phyloP scores from a whole-genome alignment of 2,888 invertebrate species.

The Drosophila atripex region DNA sequence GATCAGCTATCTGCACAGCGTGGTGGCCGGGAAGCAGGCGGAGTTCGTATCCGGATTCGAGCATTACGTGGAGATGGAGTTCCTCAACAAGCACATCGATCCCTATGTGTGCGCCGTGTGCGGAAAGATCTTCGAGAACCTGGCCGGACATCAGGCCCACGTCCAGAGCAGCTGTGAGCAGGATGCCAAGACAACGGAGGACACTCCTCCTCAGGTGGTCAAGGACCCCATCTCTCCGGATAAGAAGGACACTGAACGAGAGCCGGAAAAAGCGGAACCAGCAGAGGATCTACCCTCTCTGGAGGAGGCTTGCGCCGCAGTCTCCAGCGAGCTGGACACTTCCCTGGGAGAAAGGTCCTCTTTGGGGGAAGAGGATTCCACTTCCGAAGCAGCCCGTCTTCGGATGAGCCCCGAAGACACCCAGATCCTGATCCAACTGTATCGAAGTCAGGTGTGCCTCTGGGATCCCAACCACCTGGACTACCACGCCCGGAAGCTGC shows the following conservation, averaged over 20 bases:
- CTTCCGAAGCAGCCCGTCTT: constrained; percentile 36
- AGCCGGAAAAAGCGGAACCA: background rate
- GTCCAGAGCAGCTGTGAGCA: constrained; percentile 58
- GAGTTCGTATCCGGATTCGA: constrained; percentile 67
- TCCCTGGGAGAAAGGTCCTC: background rate
- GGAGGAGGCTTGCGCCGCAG: constrained; percentile 23
- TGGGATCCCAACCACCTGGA: constrained; percentile 80
- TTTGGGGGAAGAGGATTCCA: background rate
- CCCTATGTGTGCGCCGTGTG: constrained; percentile 76
- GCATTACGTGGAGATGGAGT: constrained; percentile 75
- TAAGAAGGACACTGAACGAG: background rate
- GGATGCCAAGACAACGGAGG: background rate
- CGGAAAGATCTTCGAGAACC: constrained; percentile 74
- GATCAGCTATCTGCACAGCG: constrained; percentile 70
- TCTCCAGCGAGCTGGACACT: constrained; percentile 1
- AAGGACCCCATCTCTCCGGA: background rate
- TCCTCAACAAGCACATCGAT: constrained; percentile 77
- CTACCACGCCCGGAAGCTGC: constrained; percentile 60
- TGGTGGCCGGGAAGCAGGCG: constrained; percentile 64
- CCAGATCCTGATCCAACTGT: constrained; percentile 65
- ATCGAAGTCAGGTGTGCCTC: constrained; percentile 61
- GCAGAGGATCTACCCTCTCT: constrained; percentile 18
- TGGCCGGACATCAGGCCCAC: constrained; percentile 65
- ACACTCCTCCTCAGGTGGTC: background rate
- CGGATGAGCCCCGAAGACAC: constrained; percentile 61